Evolutionary conservation across 2,888 invertebrate genomes (phyloP).

Genomic region (Empis stercorea): DNA sequence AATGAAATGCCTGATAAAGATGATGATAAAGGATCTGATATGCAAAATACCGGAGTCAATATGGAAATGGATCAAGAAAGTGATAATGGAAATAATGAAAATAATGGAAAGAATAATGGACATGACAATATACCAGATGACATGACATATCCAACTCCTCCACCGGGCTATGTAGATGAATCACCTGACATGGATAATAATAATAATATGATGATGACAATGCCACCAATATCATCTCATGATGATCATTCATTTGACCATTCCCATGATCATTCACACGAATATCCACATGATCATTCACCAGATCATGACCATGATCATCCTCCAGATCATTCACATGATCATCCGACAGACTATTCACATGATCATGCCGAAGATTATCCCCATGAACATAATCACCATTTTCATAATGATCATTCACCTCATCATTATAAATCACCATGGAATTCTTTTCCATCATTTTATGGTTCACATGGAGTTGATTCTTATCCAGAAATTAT

Average conservation of each 20-base stretch:
- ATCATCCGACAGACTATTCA: slow-evolving; percentile 6
- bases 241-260: not conserved
- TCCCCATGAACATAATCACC: slow-evolving; percentile 14
- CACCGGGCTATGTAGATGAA: slow-evolving; percentile 26
- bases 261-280: not conserved
- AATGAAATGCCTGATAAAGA: slow-evolving; percentile 1
- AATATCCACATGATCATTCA: not conserved
- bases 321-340: slow-evolving; percentile 19
- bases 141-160: slow-evolving; percentile 32
- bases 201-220: not conserved
- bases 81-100: slow-evolving; percentile 7
- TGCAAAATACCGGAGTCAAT: not conserved
- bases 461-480: slow-evolving; percentile 13
- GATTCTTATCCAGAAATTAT: slow-evolving; percentile 21
- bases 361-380: slow-evolving; percentile 16
- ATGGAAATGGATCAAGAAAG: not conserved
- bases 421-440: not conserved
- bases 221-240: not conserved
- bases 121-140: slow-evolving; percentile 19
- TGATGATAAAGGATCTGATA: not conserved
- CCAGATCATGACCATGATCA: slow-evolving; percentile 20
- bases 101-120: not conserved
- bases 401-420: slow-evolving; percentile 20
- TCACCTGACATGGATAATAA: not conserved
- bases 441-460: not conserved